Percentiles rank a stretch among this genome's conserved stretches.
Conservation (phyloP, 2,797 vertebrate genomes). For the Typhlichthys eigenmanni region DNA sequence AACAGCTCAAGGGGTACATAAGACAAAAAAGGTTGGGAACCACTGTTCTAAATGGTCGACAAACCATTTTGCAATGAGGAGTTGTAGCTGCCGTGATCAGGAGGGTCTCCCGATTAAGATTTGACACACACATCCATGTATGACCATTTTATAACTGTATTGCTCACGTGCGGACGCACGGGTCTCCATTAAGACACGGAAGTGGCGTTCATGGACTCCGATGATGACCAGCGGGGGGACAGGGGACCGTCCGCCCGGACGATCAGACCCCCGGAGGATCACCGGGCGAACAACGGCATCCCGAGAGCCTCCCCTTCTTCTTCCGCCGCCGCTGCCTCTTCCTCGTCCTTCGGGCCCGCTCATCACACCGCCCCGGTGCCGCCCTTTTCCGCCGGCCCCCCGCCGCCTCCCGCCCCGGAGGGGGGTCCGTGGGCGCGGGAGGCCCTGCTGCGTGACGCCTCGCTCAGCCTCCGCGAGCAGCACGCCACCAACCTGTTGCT, state of each 20-base stretch:
- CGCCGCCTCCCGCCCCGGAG: background rate
- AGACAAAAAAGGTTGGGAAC: no score
- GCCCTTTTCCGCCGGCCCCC: constrained; percentile 29
- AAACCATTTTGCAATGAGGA: no score
- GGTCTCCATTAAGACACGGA: constrained; percentile 50
- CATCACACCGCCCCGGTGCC: constrained; percentile 3
- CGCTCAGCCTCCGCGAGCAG: constrained; percentile 80
- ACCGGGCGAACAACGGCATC: constrained; percentile 58
- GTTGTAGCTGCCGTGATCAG: no score
- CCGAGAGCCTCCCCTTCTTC: constrained; percentile 31
- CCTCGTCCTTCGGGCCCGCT: constrained; percentile 2
- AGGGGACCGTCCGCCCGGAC: constrained; percentile 32
- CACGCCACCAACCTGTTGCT: constrained; percentile 79
- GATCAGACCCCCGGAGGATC: constrained; percentile 46
- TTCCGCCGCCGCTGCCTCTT: background rate
- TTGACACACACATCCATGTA: no score
- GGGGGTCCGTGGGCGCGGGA: constrained; percentile 33
- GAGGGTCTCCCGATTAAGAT: no score
- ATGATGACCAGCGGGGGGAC: constrained; percentile 66
- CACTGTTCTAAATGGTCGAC: no score
- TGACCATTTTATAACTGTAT: background rate
- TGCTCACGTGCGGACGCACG: constrained; percentile 1
- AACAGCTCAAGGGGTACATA: no score
- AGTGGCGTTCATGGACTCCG: constrained; percentile 58
- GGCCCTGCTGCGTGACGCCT: constrained; percentile 69